Evolutionary conservation across 2,888 invertebrate genomes (phyloP), one percentile per base, ranked within the genome.

Genomic region (Allophyes oxyacanthae): DNA sequence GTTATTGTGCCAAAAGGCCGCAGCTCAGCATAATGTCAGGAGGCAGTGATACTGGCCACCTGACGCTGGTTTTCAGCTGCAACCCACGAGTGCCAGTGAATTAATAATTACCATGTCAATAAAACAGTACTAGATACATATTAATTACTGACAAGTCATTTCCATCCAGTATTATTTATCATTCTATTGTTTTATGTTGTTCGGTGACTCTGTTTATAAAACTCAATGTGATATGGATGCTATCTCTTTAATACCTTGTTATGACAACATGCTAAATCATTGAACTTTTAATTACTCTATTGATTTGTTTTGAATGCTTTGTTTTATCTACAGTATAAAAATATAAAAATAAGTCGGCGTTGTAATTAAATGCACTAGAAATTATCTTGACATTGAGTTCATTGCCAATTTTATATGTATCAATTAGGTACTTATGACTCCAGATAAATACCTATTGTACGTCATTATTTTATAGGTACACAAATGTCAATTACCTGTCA

Each of bases 191-290:
- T 40, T 30, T 56, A 4, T 20, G 2, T 4, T 20, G 20, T n/a
- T n/a, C n/a, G n/a, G n/a, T n/a, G n/a, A n/a, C n/a, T n/a, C n/a
- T 20, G 15, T 36, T 50, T 40, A 34, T 44, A 45, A 20, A 20
- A 20, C 13, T 34, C 30, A 49, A 20, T 20, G 4, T 26, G 30
- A 57, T 26, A 10, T 42, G 30, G 38, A 33, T 32, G 49, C 13
- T 67, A 64, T 64, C 68, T 28, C 3, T 28, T 5, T 8, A n/a
- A n/a, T n/a, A 34, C n/a, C 26, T 45, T 50, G n/a, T 50, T 64
- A 46, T 43, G 25, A 14, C 45, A 46, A 68, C 40, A 28, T 45
- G 14, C 2, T 8, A 41, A 62, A 57, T 40, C 44, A 38, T 51
- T 66, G 48, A 63, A 66, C 57, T 69, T 42, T 48, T 58, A 0